Percentiles rank a stretch among this genome's conserved stretches.
phyloP scores from a whole-genome alignment of 2,113 vertebrate species.

The Spea multiplicata region DNA sequence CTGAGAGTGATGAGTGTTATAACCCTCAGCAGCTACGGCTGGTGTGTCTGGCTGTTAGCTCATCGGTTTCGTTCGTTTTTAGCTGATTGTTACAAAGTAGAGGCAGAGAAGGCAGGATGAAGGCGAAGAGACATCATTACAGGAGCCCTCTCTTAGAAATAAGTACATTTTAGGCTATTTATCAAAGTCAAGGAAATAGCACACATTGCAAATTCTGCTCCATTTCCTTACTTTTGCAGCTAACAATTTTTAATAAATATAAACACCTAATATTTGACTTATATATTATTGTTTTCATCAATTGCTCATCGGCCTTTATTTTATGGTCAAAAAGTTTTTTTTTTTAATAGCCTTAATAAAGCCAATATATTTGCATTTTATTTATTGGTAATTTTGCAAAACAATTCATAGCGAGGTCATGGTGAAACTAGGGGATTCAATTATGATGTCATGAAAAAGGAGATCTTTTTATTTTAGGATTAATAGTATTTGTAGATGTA shows the following conservation, averaged over 20 bases:
- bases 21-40: too few species aligned
- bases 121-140: slow-evolving; percentile 38
- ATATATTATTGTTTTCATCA: background rate
- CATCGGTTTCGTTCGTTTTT: slow-evolving; percentile 5
- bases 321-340: too few species aligned
- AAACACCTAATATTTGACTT: background rate
- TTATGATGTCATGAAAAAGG: too few species aligned
- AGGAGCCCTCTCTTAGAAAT: slow-evolving; percentile 19
- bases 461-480: too few species aligned
- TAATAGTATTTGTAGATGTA: too few species aligned
- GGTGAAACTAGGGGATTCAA: too few species aligned
- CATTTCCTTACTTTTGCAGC: background rate
- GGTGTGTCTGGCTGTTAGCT: background rate
- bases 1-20: too few species aligned
- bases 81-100: slow-evolving; percentile 38
- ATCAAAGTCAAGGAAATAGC: slow-evolving; percentile 37
- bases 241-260: background rate
- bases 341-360: too few species aligned
- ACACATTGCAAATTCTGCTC: slow-evolving; percentile 1
- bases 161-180: slow-evolving; percentile 26
- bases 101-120: slow-evolving; percentile 23
- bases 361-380: too few species aligned
- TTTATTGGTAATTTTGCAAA: too few species aligned
- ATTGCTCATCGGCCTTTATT: too few species aligned
- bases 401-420: too few species aligned